A percentile compares a stretch with the other conserved stretches of the same genome.
Conservation (phyloP, 2,797 vertebrate genomes). For the Saxicola maurus region DNA sequence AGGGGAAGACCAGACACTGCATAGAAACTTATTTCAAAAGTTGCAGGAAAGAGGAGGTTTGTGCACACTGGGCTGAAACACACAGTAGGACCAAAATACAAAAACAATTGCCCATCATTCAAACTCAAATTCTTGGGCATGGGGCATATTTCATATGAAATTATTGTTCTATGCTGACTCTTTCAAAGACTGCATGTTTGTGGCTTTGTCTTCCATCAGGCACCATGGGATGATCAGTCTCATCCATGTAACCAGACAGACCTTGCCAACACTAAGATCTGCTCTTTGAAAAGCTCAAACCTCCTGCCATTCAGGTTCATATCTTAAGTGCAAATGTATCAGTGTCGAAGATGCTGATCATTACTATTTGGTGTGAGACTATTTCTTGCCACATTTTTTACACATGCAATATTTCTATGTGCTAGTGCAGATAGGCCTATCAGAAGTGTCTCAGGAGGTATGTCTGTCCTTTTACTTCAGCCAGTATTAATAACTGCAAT, state of each 20-base stretch:
- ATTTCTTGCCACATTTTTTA: neutral
- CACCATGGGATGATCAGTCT: neutral
- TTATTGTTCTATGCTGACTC: neutral
- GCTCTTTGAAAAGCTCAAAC: neutral
- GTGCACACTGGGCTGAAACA: neutral
- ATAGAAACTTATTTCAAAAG: slow-evolving; percentile 12
- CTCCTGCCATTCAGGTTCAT: neutral
- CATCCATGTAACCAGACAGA: neutral
- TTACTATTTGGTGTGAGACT: neutral
- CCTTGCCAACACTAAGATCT: neutral
- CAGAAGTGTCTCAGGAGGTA: neutral
- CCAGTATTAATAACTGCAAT: neutral
- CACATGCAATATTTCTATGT: neutral
- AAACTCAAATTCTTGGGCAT: neutral
- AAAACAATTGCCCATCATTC: neutral
- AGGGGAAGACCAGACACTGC: neutral
- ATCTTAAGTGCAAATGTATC: neutral
- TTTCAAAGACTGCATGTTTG: neutral
- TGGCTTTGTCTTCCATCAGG: neutral
- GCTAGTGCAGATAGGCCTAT: neutral
- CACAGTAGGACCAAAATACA: neutral
- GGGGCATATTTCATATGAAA: neutral
- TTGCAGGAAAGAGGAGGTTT: neutral
- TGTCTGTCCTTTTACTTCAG: neutral
- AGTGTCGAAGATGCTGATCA: neutral